Evolutionary conservation across 1,140 invertebrate genomes (phyloP), one percentile per base, ranked within the genome.

Genomic region (Fopius arisanus): DNA sequence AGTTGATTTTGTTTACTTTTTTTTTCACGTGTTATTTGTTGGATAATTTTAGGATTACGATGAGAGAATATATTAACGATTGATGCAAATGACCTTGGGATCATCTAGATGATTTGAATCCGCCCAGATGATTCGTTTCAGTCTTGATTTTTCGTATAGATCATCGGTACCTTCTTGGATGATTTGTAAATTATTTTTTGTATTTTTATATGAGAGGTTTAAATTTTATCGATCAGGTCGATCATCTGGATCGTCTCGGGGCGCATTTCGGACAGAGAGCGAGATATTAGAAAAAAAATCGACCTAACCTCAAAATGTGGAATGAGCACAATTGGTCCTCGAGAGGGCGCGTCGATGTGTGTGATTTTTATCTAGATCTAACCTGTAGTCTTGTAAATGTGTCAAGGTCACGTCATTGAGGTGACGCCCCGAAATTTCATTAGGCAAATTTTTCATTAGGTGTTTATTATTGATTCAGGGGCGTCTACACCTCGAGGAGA

Each of bases 1-100:
- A 80, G 68, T 70, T 62, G 67, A 65, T 74, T 51, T 72, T 73
- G 63, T 74, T 67, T 78, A 37, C 21, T 62, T 48, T 75, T 66
- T 43, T 73, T 66, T 63, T 40, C 31, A 37, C 54, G 51, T 31
- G 41, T 59, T 37, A 37, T 71, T 54, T 67, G 33, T 37, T 37
- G 21, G 65, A 67, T 33, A 33, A 29, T 67, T 37, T 9, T 67
- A 48, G n/a, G 65, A 67, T 29, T 67, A 23, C 16, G 28, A 37
- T 67, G 28, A 48, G 2, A 16, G 33, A 37, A 51, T 26, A 19
- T 59, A 59, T 59, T 59, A 5, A 10, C 23, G 21, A 3, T 37
- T 37, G 33, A 10, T 37, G 33, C n/a, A 7, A 37, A 37, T 37
- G 1, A 37, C 12, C 3, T 37, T 37, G 2, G 12, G 33, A 37